Conservation (phyloP, 2,888 invertebrate species). For the Sepiola atlantica region DNA sequence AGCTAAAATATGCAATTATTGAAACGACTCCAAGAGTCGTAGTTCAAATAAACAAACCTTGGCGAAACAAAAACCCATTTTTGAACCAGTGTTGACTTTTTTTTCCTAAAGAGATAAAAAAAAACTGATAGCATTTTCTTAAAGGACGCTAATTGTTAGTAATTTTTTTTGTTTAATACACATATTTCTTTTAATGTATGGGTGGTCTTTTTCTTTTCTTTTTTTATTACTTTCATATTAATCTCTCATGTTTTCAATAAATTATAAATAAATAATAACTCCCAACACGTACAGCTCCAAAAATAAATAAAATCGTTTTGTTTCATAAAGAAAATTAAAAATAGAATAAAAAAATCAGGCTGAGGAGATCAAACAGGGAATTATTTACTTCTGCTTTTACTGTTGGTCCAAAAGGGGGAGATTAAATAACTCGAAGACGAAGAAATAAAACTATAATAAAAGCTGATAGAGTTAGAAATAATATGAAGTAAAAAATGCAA, state of each 20-base stretch:
- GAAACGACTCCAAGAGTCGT: background rate
- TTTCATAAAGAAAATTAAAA: background rate
- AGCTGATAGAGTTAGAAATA: background rate
- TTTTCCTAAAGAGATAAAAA: background rate
- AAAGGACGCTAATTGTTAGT: background rate
- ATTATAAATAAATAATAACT: background rate
- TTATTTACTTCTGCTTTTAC: background rate
- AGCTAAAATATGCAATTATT: background rate
- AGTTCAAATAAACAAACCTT: background rate
- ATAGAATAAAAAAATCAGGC: background rate
- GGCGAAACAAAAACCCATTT: background rate
- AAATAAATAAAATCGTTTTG: background rate
- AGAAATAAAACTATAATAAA: background rate
- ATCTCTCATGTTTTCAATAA: background rate
- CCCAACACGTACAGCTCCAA: too few species aligned
- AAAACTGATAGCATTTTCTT: background rate
- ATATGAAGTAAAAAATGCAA: background rate
- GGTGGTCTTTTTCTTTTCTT: background rate
- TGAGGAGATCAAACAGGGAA: background rate
- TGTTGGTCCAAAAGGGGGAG: background rate
- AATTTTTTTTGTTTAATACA: background rate
- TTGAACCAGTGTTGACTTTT: background rate
- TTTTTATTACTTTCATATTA: background rate
- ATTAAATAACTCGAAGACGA: background rate
- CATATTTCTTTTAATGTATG: background rate